Base-by-base conservation (phyloP, 2,888 invertebrate genomes). In the Quadroppia sp. region DNA sequence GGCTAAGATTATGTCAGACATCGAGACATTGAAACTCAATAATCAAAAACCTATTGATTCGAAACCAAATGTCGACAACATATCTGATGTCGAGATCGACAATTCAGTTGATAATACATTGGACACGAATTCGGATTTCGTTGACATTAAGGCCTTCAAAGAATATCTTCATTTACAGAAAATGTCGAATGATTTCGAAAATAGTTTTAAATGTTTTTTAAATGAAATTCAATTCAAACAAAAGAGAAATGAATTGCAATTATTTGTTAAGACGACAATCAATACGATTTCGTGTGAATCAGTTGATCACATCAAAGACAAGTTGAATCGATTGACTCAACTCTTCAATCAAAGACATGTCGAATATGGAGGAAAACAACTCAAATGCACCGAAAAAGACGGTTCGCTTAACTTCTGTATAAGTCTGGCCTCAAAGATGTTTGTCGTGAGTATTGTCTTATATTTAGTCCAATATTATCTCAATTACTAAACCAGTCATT, bases 231-330 rank as follows among this genome's bases (percentile, higher is more conserved):
- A 23, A 40, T 67, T 20, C 30, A 67, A 93, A 81, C 89, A 89
- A 80, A 90, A 90, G 81, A 86, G 89, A 79, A 90, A 91, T 82
- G 90, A 91, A 77, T 80, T 83, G 7, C 82, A 91, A 81, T 93
- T 92, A 82, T 90, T 91, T 72, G 89, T 94, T 3, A 94, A 91
- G 81, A 89, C 89, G 71, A 91, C 93, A 2, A 87, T 94, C 0
- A 95, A 95, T 84, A 88, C 92, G 11, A 88, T 95, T 74, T 90
- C 92, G 4, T 88, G 89, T 2, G 87, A 88, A 0, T 91, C 87
- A 80, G 86, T 88, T 0, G 83, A 86, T 53, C 92, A 94, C 82
- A 85, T 90, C 77, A 83, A 83, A 77, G 89, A 90, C 79, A 94
- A 94, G 82, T 89, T 89, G 81, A 87, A 88, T 72, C 89, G 89